Percentiles rank a stretch among this genome's conserved stretches.
Conservation (phyloP, 1,140 invertebrate species). For the Hyles euphorbiae region DNA sequence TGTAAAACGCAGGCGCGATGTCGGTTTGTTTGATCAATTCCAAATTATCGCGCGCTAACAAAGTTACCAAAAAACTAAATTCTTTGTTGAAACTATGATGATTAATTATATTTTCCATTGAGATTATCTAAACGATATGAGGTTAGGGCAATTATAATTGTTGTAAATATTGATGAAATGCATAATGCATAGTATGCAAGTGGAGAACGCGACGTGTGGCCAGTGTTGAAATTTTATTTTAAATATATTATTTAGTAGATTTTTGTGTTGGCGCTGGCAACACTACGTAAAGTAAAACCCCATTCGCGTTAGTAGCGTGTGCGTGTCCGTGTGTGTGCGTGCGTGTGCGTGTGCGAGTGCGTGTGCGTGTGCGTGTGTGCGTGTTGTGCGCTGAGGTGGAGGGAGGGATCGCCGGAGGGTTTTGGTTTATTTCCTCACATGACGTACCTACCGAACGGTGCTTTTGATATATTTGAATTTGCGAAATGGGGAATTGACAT, state of each 20-base stretch:
- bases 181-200: conserved; percentile 14
- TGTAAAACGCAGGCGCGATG: too few species aligned
- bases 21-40: too few species aligned
- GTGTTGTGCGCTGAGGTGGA: conserved; percentile 1
- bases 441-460: conserved; percentile 19
- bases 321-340: conserved; percentile 30
- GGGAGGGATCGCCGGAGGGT: conserved; percentile 5
- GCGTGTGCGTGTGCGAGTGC: conserved; percentile 26
- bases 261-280: conserved; percentile 7
- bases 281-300: conserved; percentile 37
- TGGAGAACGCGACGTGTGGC: conserved; percentile 2
- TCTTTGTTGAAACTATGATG: conserved; percentile 5
- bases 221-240: neutral
- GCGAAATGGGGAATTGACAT: neutral
- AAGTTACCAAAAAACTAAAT: neutral
- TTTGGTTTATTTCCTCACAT: conserved; percentile 4
- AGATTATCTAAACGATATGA: conserved; percentile 3
- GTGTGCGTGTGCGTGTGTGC: conserved; percentile 12
- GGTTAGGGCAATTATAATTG: conserved; percentile 42
- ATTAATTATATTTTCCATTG: conserved; percentile 28
- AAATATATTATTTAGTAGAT: neutral
- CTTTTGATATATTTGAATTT: conserved; percentile 10
- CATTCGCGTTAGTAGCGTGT: conserved; percentile 41
- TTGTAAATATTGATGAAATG: conserved; percentile 47
- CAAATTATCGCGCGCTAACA: neutral